Evolutionary conservation across 2,888 invertebrate genomes (phyloP), one percentile per base, ranked within the genome.

Genomic region (Conistra vaccinii): DNA sequence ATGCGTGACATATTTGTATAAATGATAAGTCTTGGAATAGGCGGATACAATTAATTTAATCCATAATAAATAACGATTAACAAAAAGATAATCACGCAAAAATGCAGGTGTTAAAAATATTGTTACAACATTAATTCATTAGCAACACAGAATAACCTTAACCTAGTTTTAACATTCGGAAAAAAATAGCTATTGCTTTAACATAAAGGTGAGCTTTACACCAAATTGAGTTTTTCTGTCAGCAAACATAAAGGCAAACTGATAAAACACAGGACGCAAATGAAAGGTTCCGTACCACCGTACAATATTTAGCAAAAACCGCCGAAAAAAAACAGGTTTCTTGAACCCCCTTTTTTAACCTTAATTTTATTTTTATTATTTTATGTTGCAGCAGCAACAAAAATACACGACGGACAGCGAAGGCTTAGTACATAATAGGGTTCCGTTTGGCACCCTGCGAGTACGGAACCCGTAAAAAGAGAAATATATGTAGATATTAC

Each of bases 1-100:
- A 42, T 58, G 42, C 53, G 32, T 58, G 32, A 68, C 48, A 62
- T 61, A 48, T 39, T 69, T 53, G 14, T 53, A 26, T 39, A 17
- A 45, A 45, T 17, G 32, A 62, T 70, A 76, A 69, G 61, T 10
- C 2, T 75, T 26, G n/a, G 7, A 39, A 35, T 45, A 60, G 35
- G 29, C 29, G 42, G 45, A 76, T 39, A 69, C 32, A 69, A 78
- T 62, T 62, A 55, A 48, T 69, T 35, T 55, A 42, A 70, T 76
- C 55, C 32, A 42, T 42, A 39, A 55, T 57, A 39, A n/a, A 5
- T 12, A 23, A 39, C 29, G 35, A 20, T 3, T n/a, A n/a, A n/a
- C 51, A 51, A 35, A 7, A 35, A 6, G 14, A n/a, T 14, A 51
- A 58, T 68, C 48, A 68, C 7, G 7, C 9, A 42, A n/a, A 61